Evolutionary conservation across 2,113 vertebrate genomes (phyloP).

Genomic region (Saguinus imperator): DNA sequence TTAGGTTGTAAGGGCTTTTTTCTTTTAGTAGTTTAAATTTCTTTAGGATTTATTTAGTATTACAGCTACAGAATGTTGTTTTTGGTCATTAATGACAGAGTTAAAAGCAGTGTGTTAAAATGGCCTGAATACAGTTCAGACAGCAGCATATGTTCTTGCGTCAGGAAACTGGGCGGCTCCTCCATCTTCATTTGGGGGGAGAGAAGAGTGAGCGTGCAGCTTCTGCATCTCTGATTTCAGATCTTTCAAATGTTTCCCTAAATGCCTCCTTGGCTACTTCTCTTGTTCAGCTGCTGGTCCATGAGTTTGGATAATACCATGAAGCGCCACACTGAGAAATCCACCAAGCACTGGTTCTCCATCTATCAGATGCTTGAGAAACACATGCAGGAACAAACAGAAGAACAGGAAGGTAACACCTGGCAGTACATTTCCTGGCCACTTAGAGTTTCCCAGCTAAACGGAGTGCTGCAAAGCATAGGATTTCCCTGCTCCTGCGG

Average conservation of each 20-base stretch:
- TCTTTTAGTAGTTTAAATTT: neutral
- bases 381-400: constrained; percentile 88
- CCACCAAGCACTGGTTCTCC: constrained; percentile 95
- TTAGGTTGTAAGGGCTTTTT: neutral
- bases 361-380: constrained; percentile 95
- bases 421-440: neutral
- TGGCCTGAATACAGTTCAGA: neutral
- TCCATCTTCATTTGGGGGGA: neutral
- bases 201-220: neutral
- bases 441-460: neutral
- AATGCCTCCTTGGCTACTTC: neutral
- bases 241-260: neutral
- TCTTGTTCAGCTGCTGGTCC: constrained; percentile 92
- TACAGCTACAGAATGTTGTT: neutral
- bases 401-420: constrained; percentile 83
- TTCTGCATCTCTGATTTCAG: neutral
- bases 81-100: neutral
- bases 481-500: neutral
- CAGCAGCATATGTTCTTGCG: neutral
- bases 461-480: neutral
- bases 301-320: constrained; percentile 94
- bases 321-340: constrained; percentile 91
- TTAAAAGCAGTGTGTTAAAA: neutral
- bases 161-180: neutral
- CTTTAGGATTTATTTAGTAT: neutral